These are phyloP conservation scores for Todiramphus chloris DNA, from an alignment of 2,113 vertebrate species.

Conservation along the genomic window DNA sequence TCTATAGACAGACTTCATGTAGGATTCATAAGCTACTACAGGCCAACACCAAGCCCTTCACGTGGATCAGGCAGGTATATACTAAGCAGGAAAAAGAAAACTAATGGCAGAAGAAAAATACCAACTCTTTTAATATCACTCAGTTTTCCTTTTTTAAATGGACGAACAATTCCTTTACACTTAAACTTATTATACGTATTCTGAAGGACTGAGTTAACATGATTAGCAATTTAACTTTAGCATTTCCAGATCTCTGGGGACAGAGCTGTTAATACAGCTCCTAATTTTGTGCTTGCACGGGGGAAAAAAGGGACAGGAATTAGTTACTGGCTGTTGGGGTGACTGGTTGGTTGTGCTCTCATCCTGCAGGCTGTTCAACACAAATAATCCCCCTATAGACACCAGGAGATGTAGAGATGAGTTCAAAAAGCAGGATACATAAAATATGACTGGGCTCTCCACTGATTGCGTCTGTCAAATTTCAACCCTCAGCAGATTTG, in stretches of 20 bases:
- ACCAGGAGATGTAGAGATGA: neutral
- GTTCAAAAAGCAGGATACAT: neutral
- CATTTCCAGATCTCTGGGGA: neutral
- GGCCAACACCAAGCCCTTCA: neutral
- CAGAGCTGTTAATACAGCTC: neutral
- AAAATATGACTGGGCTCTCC: neutral
- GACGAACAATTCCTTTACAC: neutral
- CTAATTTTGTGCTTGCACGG: neutral
- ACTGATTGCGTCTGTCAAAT: neutral
- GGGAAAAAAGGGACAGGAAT: neutral
- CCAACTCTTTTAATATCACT: neutral
- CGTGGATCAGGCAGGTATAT: neutral
- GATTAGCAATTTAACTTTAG: neutral
- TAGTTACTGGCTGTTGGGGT: neutral
- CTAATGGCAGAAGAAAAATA: neutral
- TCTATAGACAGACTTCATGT: neutral
- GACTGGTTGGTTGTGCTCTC: neutral
- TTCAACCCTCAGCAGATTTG: constrained; percentile 20
- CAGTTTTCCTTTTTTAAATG: neutral
- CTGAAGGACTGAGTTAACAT: neutral
- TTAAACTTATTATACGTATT: neutral
- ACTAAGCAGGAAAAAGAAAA: neutral
- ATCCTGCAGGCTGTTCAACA: neutral
- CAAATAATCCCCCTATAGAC: neutral
- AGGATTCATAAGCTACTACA: neutral